Conservation (phyloP, 2,888 invertebrate genomes). For the Bellardia pandia region DNA sequence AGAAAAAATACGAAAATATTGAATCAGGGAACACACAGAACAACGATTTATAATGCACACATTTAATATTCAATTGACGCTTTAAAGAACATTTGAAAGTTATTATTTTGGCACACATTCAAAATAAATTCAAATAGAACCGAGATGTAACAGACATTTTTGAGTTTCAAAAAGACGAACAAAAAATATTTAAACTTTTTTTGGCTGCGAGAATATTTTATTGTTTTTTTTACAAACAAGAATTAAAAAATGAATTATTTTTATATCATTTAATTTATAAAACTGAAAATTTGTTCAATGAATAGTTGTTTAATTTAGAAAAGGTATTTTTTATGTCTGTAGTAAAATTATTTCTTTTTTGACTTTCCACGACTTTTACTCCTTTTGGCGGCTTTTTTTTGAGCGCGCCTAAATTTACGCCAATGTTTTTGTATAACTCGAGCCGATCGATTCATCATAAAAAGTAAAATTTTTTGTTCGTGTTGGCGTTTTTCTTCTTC, state of each 20-base stretch:
- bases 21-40: not conserved
- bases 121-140: slow-evolving; percentile 40
- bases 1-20: too few relatives aligned
- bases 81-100: slow-evolving; percentile 27
- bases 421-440: slow-evolving; percentile 80
- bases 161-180: slow-evolving; percentile 62
- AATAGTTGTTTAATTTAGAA: not conserved
- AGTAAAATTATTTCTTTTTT: slow-evolving; percentile 67
- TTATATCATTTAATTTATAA: slow-evolving; percentile 3
- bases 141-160: slow-evolving; percentile 73
- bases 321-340: not conserved
- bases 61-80: slow-evolving; percentile 34
- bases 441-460: slow-evolving; percentile 82
- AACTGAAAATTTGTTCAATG: slow-evolving; percentile 48
- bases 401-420: slow-evolving; percentile 77
- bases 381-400: slow-evolving; percentile 77
- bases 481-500: slow-evolving; percentile 78
- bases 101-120: slow-evolving; percentile 71
- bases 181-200: slow-evolving; percentile 73
- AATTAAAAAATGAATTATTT: slow-evolving; percentile 62
- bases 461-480: slow-evolving; percentile 79
- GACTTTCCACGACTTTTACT: slow-evolving; percentile 73
- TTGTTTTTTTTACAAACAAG: slow-evolving; percentile 74
- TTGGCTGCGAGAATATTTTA: slow-evolving; percentile 74
- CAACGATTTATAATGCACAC: slow-evolving; percentile 6